These are phyloP conservation scores for Sicus ferrugineus DNA, from an alignment of 2,888 invertebrate species.

Conservation along the genomic window DNA sequence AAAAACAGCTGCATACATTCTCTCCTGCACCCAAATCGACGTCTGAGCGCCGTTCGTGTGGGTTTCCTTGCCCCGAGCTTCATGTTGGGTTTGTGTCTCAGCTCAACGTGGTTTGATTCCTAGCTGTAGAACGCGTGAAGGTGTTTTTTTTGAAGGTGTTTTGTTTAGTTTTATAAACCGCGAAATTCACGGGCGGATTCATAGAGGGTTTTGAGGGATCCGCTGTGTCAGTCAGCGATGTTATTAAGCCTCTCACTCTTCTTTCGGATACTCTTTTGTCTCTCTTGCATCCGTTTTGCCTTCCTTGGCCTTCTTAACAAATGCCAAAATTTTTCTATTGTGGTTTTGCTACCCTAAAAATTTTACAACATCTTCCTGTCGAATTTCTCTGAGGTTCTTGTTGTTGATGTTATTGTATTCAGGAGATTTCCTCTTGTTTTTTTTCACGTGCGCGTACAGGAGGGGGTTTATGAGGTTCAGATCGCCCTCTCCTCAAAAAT, in stretches of 20 bases:
- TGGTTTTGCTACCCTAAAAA: background rate
- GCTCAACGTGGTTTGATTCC: constrained; percentile 39
- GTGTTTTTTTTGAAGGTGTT: no score
- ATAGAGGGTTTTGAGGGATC: background rate
- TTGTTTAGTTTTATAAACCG: no score
- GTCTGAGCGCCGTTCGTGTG: background rate
- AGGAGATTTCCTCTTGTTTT: background rate
- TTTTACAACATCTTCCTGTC: background rate
- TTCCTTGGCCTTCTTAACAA: background rate
- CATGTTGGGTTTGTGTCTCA: constrained; percentile 41
- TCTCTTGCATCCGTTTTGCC: background rate
- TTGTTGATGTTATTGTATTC: background rate
- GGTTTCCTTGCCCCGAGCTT: constrained; percentile 18
- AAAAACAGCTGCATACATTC: constrained; percentile 21
- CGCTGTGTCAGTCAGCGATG: no score
- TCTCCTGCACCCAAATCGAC: constrained; percentile 4
- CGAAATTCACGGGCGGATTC: no score
- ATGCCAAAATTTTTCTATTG: background rate
- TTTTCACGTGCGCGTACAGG: background rate
- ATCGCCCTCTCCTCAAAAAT: constrained; percentile 9
- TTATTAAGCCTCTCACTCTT: background rate
- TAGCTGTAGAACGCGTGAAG: constrained; percentile 17
- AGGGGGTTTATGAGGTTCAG: background rate
- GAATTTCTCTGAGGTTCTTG: constrained; percentile 11
- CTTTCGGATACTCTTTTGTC: background rate